phyloP scores from a whole-genome alignment of 1,140 invertebrate species.

The Eurosta solidaginis region DNA sequence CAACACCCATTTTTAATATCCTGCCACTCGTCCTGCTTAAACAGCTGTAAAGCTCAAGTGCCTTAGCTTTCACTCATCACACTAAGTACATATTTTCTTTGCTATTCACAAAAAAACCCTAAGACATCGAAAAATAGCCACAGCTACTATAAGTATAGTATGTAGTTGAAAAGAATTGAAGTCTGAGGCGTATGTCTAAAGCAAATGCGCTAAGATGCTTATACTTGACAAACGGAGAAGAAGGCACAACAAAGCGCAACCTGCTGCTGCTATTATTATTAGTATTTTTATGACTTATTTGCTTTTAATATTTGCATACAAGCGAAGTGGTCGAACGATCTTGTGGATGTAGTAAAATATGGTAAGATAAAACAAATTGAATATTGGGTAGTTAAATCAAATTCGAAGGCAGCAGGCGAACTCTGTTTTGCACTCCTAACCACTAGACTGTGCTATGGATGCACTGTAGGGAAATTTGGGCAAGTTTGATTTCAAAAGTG shows the following conservation, averaged over 20 bases:
- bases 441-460: too few relatives aligned
- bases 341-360: not conserved
- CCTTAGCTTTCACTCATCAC: not conserved
- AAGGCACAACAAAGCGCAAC: conserved; percentile 36
- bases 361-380: not conserved
- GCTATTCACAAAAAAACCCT: not conserved
- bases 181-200: conserved; percentile 43
- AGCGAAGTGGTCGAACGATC: not conserved
- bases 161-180: not conserved
- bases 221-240: conserved; percentile 49
- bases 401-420: not conserved
- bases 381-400: not conserved
- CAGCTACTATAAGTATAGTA: not conserved
- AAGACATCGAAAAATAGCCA: conserved; percentile 26
- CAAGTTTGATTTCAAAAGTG: too few relatives aligned
- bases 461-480: too few relatives aligned
- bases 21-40: not conserved
- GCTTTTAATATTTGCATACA: conserved; percentile 54
- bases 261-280: too few relatives aligned
- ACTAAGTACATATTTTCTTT: not conserved
- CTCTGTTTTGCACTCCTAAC: too few relatives aligned
- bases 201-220: conserved; percentile 58
- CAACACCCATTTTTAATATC: conserved; percentile 12
- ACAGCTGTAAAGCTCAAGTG: conserved; percentile 13
- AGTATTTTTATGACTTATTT: conserved; percentile 61